Conservation (phyloP, 2,797 vertebrate species). For the Lithobates sylvaticus region DNA sequence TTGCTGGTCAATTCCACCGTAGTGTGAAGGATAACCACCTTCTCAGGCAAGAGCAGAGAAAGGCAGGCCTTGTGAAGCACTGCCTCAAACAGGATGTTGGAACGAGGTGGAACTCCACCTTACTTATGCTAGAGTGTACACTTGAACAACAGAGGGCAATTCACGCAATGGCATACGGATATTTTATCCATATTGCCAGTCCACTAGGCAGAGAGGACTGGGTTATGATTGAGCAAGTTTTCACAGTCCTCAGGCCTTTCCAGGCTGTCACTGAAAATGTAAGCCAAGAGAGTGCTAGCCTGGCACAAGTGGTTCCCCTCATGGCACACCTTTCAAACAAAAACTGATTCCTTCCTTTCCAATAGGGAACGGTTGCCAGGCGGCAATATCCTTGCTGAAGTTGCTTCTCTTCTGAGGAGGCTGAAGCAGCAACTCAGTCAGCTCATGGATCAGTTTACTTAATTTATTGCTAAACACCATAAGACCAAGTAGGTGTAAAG, state of each 20-base stretch:
- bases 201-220: neutral
- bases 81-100: neutral
- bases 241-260: neutral
- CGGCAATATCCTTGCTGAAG: too few species aligned
- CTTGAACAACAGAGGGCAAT: neutral
- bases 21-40: neutral
- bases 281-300: too few species aligned
- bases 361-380: too few species aligned
- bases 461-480: too few species aligned
- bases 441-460: too few species aligned
- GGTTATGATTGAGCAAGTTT: neutral
- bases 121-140: neutral
- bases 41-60: neutral
- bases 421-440: too few species aligned
- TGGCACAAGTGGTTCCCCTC: too few species aligned
- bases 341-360: too few species aligned
- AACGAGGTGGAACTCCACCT: neutral
- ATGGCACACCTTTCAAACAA: too few species aligned
- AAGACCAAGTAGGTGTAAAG: too few species aligned
- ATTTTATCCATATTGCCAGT: neutral
- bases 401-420: too few species aligned
- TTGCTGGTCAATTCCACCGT: too few species aligned
- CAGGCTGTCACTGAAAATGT: neutral
- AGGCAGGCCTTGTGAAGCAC: neutral
- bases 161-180: neutral